These are phyloP conservation scores for Eutolmus rufibarbis DNA, from an alignment of 2,888 invertebrate species.

Conservation along the genomic window DNA sequence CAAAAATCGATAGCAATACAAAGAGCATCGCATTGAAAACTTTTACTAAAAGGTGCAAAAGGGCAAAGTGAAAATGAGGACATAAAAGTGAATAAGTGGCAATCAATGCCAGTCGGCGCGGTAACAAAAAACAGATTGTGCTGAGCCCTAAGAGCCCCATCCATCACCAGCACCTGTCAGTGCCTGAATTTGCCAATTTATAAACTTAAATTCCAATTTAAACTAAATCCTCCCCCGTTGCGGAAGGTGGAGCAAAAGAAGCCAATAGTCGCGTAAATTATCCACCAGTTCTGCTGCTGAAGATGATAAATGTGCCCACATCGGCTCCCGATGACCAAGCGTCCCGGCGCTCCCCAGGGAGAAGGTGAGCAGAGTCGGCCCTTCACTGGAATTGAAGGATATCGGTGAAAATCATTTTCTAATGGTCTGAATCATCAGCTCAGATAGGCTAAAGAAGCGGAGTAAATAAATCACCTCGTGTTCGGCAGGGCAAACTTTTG, in stretches of 20 bases:
- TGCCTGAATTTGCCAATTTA: conserved; percentile 23
- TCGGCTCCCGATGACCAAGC: conserved; percentile 24
- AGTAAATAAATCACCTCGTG: conserved; percentile 12
- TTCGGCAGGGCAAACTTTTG: background rate
- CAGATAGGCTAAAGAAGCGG: background rate
- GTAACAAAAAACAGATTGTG: background rate
- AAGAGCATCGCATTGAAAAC: background rate
- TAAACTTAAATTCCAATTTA: conserved; percentile 36
- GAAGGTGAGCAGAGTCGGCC: background rate
- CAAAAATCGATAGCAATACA: background rate
- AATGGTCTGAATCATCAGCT: conserved; percentile 23
- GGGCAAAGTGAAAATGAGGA: conserved; percentile 1
- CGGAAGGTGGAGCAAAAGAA: background rate
- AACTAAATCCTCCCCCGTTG: conserved; percentile 5
- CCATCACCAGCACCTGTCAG: conserved; percentile 25
- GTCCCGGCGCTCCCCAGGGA: background rate
- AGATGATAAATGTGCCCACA: conserved; percentile 32
- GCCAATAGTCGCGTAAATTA: conserved; percentile 32
- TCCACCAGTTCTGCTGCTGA: background rate
- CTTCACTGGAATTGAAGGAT: background rate
- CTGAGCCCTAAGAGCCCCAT: background rate
- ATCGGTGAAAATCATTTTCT: conserved; percentile 28
- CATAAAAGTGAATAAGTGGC: conserved; percentile 32
- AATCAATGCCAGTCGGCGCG: conserved; percentile 25
- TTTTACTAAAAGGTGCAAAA: background rate